Percentiles rank a stretch among this genome's conserved stretches.
These are phyloP conservation scores for Dicaeum eximium DNA, from an alignment of 2,113 vertebrate species.

Conservation along the genomic window DNA sequence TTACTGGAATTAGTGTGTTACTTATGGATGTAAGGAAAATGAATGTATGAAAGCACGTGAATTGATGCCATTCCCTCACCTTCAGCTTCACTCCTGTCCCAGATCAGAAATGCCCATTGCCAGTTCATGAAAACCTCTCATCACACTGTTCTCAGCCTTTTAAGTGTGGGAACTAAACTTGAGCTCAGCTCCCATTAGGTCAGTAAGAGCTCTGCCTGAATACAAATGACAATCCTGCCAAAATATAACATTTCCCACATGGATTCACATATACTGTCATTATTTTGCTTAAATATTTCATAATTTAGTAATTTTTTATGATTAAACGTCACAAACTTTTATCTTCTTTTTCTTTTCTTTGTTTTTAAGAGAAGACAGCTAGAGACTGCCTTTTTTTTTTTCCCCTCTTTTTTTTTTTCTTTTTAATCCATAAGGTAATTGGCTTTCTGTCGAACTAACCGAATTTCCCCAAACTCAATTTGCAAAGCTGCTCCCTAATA, in stretches of 20 bases:
- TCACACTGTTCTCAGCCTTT: neutral
- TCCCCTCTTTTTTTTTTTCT: conserved; percentile 4
- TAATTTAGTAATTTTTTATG: neutral
- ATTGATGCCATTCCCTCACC: neutral
- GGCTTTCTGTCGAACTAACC: conserved; percentile 76
- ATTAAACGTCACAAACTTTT: neutral
- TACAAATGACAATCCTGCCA: neutral
- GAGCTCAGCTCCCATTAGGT: neutral
- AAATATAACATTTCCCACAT: neutral
- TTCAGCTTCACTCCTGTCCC: neutral
- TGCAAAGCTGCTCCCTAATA: conserved; percentile 73
- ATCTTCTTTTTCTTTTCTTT: neutral
- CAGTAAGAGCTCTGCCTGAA: neutral
- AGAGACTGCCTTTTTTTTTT: neutral
- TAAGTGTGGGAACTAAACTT: neutral
- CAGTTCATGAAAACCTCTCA: neutral
- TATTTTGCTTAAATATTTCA: neutral
- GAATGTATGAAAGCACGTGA: neutral
- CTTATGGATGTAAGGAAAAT: neutral
- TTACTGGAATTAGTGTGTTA: neutral
- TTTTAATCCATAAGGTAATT: conserved; percentile 75
- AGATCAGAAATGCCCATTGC: neutral
- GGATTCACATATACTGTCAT: neutral
- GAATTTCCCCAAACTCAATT: conserved; percentile 80
- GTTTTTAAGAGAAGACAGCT: neutral